Percentiles rank a stretch among this genome's conserved stretches.
These are phyloP conservation scores for Nothocercus nigrocapillus DNA, from an alignment of 2,113 vertebrate genomes.

Conservation along the genomic window DNA sequence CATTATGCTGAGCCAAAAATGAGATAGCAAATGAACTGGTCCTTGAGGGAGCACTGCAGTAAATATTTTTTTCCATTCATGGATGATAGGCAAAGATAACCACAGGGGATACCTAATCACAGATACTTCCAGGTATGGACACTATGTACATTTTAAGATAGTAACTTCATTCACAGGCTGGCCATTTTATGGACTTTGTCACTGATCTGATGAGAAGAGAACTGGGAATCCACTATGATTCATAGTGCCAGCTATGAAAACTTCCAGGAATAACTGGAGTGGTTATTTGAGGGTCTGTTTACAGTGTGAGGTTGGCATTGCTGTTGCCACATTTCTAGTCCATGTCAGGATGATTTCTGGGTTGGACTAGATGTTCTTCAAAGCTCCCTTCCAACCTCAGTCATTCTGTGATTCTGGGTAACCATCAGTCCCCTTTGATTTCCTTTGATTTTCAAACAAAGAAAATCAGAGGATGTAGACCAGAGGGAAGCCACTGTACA, in stretches of 20 bases:
- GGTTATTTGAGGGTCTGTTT: neutral
- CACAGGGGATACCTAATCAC: neutral
- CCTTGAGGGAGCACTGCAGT: neutral
- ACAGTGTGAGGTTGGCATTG: neutral
- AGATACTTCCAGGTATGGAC: neutral
- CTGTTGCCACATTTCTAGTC: neutral
- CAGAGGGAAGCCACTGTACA: neutral
- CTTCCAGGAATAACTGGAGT: neutral
- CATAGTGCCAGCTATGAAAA: neutral
- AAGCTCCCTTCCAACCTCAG: too few relatives aligned
- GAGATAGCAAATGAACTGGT: constrained; percentile 18
- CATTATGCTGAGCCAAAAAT: neutral
- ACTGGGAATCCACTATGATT: neutral
- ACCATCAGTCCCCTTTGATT: neutral
- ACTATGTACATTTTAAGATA: neutral
- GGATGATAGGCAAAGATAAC: neutral
- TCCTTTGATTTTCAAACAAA: neutral
- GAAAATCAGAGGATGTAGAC: neutral
- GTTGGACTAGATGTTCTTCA: too few relatives aligned
- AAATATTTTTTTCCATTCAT: neutral
- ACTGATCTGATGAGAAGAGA: neutral
- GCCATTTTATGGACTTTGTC: accelerated
- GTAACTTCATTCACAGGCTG: neutral
- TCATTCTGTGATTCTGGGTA: neutral
- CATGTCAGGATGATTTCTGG: neutral